Conservation (phyloP, 2,888 invertebrate genomes). For the Himalopsyche anomala region DNA sequence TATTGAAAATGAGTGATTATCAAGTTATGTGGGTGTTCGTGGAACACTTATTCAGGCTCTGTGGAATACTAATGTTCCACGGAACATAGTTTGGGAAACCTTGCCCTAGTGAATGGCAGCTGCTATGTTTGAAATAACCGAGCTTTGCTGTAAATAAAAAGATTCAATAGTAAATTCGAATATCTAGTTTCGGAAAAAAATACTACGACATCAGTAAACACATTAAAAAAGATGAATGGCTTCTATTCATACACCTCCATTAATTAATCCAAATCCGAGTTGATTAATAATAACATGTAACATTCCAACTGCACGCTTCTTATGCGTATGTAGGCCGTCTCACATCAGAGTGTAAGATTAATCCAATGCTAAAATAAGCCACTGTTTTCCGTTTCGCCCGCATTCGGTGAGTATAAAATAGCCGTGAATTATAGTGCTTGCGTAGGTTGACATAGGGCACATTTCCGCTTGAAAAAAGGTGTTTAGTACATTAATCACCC, state of each 20-base stretch:
- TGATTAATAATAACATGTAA: constrained; percentile 27
- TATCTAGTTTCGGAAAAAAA: no score
- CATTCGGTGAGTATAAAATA: neutral
- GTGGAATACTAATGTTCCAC: no score
- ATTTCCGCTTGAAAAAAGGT: neutral
- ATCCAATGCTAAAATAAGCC: constrained; percentile 23
- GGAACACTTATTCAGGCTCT: no score
- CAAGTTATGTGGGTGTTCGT: no score
- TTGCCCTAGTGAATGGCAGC: no score
- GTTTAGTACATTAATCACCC: constrained; percentile 27
- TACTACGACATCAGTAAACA: no score
- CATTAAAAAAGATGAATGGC: neutral
- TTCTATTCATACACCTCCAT: neutral
- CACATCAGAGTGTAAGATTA: constrained; percentile 27
- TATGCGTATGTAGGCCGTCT: neutral
- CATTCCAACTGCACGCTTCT: constrained; percentile 31
- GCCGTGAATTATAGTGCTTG: neutral
- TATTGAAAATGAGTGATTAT: no score
- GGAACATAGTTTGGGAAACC: no score
- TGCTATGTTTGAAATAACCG: no score
- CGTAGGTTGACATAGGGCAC: neutral
- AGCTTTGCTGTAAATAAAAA: no score
- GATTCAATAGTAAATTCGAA: no score
- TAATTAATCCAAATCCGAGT: constrained; percentile 12
- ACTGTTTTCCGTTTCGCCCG: constrained; percentile 23